Percentiles rank a stretch among this genome's conserved stretches.
Evolutionary conservation across 2,113 vertebrate species (phyloP).

Genomic region (Natator depressus): DNA sequence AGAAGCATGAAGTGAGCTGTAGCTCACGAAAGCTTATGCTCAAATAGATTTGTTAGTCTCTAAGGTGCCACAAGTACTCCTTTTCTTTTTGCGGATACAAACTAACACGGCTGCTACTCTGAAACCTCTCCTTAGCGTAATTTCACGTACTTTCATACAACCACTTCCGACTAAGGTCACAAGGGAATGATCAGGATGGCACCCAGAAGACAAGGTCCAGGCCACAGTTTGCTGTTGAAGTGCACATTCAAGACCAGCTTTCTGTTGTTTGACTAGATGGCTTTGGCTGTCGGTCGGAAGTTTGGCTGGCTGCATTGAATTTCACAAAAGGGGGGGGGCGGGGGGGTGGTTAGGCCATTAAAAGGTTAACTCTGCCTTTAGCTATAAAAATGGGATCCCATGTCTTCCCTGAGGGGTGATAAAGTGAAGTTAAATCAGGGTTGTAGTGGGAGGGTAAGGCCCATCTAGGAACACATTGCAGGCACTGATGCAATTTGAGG

Average conservation of each 20-base stretch:
- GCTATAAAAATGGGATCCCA: slow-evolving; percentile 12
- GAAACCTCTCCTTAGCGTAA: background rate
- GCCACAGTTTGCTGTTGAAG: background rate
- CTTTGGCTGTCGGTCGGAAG: slow-evolving; percentile 33
- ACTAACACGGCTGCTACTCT: no score
- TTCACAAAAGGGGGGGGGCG: slow-evolving; percentile 24
- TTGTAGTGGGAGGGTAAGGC: background rate
- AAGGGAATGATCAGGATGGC: background rate
- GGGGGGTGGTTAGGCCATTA: slow-evolving; percentile 29
- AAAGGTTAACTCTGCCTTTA: slow-evolving; percentile 12
- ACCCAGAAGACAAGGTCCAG: background rate
- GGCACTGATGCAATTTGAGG: fast-evolving
- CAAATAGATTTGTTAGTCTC: no score
- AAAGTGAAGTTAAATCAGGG: background rate
- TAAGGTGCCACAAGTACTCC: no score
- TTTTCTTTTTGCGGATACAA: no score
- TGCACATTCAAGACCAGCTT: background rate
- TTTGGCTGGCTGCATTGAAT: background rate
- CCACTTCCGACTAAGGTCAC: background rate
- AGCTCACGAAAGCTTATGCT: no score
- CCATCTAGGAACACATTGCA: fast-evolving
- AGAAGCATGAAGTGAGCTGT: background rate
- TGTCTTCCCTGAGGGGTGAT: slow-evolving; percentile 12
- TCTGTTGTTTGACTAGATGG: slow-evolving; percentile 39
- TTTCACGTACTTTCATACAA: background rate